Evolutionary conservation across 2,113 vertebrate species (phyloP).

Genomic region (Bufo bufo): DNA sequence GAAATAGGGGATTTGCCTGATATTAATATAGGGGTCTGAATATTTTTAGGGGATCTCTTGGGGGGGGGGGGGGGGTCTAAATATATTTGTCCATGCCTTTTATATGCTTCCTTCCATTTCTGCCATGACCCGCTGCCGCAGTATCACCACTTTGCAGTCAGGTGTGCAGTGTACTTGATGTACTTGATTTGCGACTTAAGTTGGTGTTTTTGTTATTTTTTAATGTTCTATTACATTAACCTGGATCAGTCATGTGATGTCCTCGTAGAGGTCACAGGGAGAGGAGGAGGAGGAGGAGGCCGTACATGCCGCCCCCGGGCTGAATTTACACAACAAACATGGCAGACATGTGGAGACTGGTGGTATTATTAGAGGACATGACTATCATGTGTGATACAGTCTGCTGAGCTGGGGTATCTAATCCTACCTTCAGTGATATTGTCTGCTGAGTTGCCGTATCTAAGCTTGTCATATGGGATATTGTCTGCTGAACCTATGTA

Average conservation of each 20-base stretch:
- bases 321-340: constrained; percentile 20
- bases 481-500: not conserved
- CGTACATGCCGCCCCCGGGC: not conserved
- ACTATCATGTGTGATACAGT: not conserved
- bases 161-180: not conserved
- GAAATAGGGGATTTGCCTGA: no score
- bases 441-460: not conserved
- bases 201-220: not conserved
- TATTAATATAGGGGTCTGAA: no score
- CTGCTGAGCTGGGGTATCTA: not conserved
- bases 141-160: no score
- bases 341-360: not conserved
- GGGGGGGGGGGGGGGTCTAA: no score
- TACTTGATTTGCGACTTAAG: no score
- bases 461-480: not conserved
- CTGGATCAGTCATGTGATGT: not conserved
- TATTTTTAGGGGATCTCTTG: no score
- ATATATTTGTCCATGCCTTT: no score
- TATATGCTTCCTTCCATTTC: no score
- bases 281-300: not conserved
- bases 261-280: not conserved
- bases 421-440: not conserved
- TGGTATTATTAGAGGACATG: not conserved
- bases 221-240: not conserved
- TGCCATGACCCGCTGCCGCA: no score